Evolutionary conservation across 2,888 invertebrate genomes (phyloP).

Genomic region (Cheilosia grossa): DNA sequence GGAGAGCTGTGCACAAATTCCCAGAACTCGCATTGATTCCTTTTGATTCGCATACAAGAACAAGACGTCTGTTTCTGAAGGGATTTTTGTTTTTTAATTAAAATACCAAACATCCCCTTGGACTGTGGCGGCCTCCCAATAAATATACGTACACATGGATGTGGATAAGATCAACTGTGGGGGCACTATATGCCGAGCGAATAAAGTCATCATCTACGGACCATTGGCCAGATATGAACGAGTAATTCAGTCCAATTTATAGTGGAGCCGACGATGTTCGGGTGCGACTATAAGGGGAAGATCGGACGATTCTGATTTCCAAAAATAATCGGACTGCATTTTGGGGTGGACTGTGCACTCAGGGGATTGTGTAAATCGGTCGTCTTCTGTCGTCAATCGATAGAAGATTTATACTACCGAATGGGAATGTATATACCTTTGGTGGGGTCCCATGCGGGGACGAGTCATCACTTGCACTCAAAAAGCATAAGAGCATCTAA

Average conservation of each 20-base stretch:
- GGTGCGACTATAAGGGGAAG: background rate
- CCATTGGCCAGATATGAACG: slow-evolving; percentile 24
- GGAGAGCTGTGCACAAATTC: slow-evolving; percentile 28
- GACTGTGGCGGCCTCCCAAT: background rate
- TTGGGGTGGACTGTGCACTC: slow-evolving; percentile 20
- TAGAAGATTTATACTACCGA: slow-evolving; percentile 3
- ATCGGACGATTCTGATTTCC: slow-evolving; percentile 46
- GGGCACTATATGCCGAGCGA: slow-evolving; percentile 48
- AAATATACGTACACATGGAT: background rate
- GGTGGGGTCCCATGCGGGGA: background rate
- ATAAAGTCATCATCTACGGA: slow-evolving; percentile 59
- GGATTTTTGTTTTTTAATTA: slow-evolving; percentile 58
- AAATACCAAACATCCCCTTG: slow-evolving; percentile 42
- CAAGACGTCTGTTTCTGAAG: slow-evolving; percentile 17
- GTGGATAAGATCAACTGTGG: slow-evolving; percentile 44
- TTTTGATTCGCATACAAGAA: slow-evolving; percentile 38
- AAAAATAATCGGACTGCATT: slow-evolving; percentile 35
- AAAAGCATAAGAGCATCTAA: slow-evolving; percentile 1
- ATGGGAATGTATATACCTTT: slow-evolving; percentile 8
- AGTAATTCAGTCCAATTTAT: slow-evolving; percentile 23
- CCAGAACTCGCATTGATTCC: slow-evolving; percentile 32
- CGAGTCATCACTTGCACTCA: slow-evolving; percentile 36
- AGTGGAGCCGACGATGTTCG: background rate
- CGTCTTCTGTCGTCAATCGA: slow-evolving; percentile 27
- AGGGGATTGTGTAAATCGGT: slow-evolving; percentile 6